These are phyloP conservation scores for Panthera tigris DNA, from an alignment of 2,113 vertebrate species.

Conservation along the genomic window DNA sequence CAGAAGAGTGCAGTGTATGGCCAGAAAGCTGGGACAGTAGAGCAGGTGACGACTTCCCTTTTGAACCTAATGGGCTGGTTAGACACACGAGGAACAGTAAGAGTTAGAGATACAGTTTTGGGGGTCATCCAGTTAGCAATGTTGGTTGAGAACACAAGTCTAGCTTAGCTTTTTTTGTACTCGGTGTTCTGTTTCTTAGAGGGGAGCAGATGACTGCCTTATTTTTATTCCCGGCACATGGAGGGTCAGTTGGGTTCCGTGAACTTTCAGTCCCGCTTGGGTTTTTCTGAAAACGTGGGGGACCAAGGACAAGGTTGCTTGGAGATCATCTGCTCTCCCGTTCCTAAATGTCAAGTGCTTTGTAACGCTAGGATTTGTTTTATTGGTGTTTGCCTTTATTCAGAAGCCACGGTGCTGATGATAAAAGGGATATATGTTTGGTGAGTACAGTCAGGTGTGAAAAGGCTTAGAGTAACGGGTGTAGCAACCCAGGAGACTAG, in stretches of 20 bases:
- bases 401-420: background rate
- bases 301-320: background rate
- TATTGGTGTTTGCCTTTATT: background rate
- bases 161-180: background rate
- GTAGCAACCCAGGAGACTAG: background rate
- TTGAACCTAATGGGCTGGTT: background rate
- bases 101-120: background rate
- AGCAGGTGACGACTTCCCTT: background rate
- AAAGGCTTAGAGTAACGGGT: background rate
- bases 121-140: background rate
- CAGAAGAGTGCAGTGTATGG: background rate
- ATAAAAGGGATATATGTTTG: background rate
- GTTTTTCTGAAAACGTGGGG: constrained; percentile 26
- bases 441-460: background rate
- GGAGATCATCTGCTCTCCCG: background rate
- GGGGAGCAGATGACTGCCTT: constrained; percentile 7
- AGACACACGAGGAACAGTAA: background rate
- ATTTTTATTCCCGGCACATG: constrained; percentile 55
- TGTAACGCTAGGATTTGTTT: background rate
- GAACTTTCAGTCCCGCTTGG: background rate
- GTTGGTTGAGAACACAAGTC: background rate
- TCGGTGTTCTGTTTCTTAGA: background rate
- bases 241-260: background rate
- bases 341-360: background rate
- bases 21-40: background rate